Evolutionary conservation across 2,888 invertebrate genomes (phyloP).

Genomic region (Bibio marci): DNA sequence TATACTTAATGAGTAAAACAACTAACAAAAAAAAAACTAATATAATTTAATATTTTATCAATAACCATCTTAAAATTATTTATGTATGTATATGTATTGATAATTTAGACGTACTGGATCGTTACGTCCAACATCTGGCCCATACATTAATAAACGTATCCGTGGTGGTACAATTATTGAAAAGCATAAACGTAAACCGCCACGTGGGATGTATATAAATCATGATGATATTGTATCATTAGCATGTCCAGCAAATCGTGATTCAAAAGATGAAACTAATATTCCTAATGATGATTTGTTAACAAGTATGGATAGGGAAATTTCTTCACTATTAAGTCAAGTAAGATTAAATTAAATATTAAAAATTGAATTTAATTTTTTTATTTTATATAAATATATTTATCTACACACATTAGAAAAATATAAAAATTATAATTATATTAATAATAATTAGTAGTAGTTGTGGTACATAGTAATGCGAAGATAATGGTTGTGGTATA

Average conservation of each 20-base stretch:
- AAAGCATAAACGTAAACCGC: slow-evolving; percentile 68
- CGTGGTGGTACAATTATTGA: slow-evolving; percentile 26
- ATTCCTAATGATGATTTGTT: slow-evolving; percentile 58
- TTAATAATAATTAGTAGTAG: too few species aligned
- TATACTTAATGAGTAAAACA: too few species aligned
- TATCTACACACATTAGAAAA: too few species aligned
- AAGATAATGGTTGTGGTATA: too few species aligned
- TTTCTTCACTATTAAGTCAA: slow-evolving; percentile 88
- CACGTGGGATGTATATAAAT: slow-evolving; percentile 94
- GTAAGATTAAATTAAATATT: slow-evolving; percentile 45
- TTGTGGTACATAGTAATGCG: too few species aligned
- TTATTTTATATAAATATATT: too few species aligned
- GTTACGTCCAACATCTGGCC: slow-evolving; percentile 64
- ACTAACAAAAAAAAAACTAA: too few species aligned
- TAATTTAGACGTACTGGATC: slow-evolving; percentile 55
- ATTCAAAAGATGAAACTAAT: slow-evolving; percentile 33
- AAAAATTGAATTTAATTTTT: slow-evolving; percentile 6
- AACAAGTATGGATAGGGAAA: slow-evolving; percentile 83
- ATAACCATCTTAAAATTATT: too few species aligned
- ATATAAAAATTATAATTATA: too few species aligned
- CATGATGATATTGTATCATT: slow-evolving; percentile 89
- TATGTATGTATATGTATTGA: slow-evolving; percentile 6
- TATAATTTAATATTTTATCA: too few species aligned
- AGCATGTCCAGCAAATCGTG: slow-evolving; percentile 35
- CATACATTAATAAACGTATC: slow-evolving; percentile 17